Percentiles rank a stretch among this genome's conserved stretches.
Evolutionary conservation across 2,797 vertebrate species (phyloP).

Genomic region (Schizopygopsis pylzovi): DNA sequence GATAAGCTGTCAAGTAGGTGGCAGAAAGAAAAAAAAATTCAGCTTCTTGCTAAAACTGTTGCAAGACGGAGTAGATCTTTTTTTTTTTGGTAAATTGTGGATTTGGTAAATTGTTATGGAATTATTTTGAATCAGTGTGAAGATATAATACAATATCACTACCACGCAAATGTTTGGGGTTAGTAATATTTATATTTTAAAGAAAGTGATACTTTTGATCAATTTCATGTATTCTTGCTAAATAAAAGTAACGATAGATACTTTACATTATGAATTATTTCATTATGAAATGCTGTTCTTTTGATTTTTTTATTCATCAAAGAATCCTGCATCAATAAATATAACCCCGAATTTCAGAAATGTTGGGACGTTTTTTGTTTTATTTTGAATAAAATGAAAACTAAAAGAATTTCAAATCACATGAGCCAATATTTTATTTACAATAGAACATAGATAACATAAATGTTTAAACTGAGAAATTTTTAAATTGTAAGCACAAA

Average conservation of each 20-base stretch:
- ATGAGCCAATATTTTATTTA: too few species aligned
- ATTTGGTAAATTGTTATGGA: background rate
- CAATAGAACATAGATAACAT: too few species aligned
- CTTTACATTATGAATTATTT: background rate
- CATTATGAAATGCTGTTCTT: background rate
- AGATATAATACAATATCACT: background rate
- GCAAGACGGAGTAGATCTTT: background rate
- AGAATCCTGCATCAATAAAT: too few species aligned
- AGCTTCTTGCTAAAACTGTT: background rate
- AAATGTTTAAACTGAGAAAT: too few species aligned
- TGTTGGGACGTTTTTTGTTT: too few species aligned
- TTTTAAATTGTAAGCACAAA: too few species aligned
- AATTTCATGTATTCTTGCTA: too few species aligned
- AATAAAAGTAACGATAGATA: background rate
- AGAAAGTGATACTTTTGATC: background rate
- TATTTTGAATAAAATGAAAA: too few species aligned
- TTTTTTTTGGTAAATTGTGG: background rate
- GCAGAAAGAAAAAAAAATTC: background rate
- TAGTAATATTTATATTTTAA: background rate
- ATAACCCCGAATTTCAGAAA: too few species aligned
- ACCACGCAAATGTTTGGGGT: background rate
- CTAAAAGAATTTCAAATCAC: too few species aligned
- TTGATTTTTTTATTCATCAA: background rate
- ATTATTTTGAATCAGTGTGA: background rate
- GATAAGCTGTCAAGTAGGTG: background rate